Base-by-base conservation (phyloP, 2,888 invertebrate species). In the Litoditis marina region DNA sequence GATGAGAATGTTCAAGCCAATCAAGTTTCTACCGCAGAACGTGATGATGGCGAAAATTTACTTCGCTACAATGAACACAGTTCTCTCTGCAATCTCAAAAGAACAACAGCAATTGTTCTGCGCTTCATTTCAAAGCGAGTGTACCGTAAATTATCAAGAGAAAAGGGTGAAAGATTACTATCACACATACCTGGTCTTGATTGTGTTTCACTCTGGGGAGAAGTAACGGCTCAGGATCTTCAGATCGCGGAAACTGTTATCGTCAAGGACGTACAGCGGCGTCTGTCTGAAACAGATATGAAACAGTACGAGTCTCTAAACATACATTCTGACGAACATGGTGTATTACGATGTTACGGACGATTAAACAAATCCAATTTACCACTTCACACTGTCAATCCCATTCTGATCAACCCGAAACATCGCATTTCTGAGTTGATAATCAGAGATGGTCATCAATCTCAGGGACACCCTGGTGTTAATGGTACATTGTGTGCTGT, bases 331-430 rank as follows among this genome's bases (percentile, higher is more conserved):
- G 46, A 54, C 25, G 25, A 55, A 25, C 30, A 56, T 31, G 42
- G 39, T 25, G 8, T 36, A 5, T 50, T 34, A 22, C 46, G 56
- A n/a, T 62, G 36, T 34, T 4, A 1, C 1, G 36, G 62, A 39
- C 36, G 55, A 16, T 27, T 42, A 1, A 13, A 25, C 0, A 28
- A 53, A 16, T 11, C 22, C 1, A 47, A 42, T 13, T 2, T 60
- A 4, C 50, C 46, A 1, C 6, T 6, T 6, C 25, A 32, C n/a
- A 28, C 25, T 8, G 39, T 39, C 11, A 2, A 31, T 6, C 60
- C 60, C 0, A 60, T 60, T 16, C 22, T 60, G 11, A 22, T 60
- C 27, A 11, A 13, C 2, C 60, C 52, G 7, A 25, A 53, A 2
- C 13, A 32, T n/a, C 2, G 28, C 2, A 19, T 60, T 16, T 25